phyloP scores from a whole-genome alignment of 2,888 invertebrate genomes.

The Euclidia mi region DNA sequence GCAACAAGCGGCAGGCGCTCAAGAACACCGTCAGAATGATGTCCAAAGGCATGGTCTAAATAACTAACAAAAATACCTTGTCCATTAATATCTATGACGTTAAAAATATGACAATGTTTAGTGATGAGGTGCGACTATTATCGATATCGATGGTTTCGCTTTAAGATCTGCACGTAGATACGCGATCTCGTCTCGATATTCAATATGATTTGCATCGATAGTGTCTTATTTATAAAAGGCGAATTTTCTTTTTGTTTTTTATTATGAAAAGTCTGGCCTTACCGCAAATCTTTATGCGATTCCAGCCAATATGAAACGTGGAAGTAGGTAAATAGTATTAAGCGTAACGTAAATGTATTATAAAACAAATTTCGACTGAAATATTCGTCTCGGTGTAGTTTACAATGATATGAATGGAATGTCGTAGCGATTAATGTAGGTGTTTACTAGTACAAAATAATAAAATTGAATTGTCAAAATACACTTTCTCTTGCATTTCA shows the following conservation, averaged over 20 bases:
- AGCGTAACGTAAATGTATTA: slow-evolving; percentile 81
- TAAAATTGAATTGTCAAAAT: slow-evolving; percentile 63
- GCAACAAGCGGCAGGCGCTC: slow-evolving; percentile 99
- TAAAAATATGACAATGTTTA: slow-evolving; percentile 41
- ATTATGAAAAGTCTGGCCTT: slow-evolving; percentile 75
- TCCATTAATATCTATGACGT: slow-evolving; percentile 8
- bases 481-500: slow-evolving; percentile 49
- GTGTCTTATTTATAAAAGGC: slow-evolving; percentile 66
- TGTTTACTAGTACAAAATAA: slow-evolving; percentile 88
- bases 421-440: slow-evolving; percentile 80
- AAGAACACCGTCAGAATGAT: slow-evolving; percentile 99
- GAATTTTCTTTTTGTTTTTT: slow-evolving; percentile 54
- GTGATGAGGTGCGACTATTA: slow-evolving; percentile 62
- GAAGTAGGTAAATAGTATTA: slow-evolving; percentile 72
- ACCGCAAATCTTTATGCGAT: slow-evolving; percentile 80
- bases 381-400: slow-evolving; percentile 87
- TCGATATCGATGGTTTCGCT: slow-evolving; percentile 67
- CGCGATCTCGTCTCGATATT: slow-evolving; percentile 67
- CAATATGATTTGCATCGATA: slow-evolving; percentile 71
- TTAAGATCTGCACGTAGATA: slow-evolving; percentile 70
- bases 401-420: slow-evolving; percentile 85
- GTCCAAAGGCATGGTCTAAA: slow-evolving; percentile 95
- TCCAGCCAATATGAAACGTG: slow-evolving; percentile 83
- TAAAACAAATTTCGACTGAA: slow-evolving; percentile 88
- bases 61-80: slow-evolving; percentile 24